Base-by-base conservation (phyloP, 2,797 vertebrate genomes). In the Numenius phaeopus region DNA sequence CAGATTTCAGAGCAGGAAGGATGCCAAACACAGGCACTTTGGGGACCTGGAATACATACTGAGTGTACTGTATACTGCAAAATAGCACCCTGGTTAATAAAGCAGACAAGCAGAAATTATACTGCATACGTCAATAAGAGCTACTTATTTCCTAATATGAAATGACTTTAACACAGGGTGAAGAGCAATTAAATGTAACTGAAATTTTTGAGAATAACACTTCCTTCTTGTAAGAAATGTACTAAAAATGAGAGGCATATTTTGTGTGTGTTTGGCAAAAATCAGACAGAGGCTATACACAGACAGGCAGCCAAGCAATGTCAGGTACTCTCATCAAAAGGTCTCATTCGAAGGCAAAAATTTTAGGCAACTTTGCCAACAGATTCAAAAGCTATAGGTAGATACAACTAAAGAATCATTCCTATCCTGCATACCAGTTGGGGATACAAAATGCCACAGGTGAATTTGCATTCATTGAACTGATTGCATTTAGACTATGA, bases 1-100 rank as follows among this genome's bases (percentile, higher is more conserved):
- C 40, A 52, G 86, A 73, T 71, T 90, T 92, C 84, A 71, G 67
- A 87, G 71, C 87, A 87, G 80, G 87, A 90, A 71, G 78, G 29
- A 76, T 0, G 62, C 89, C 90, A 94, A 91, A 89, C 39, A 49
- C 82, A 90, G 77, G 32, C 1, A 5, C 57, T 79, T 73, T 49
- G 10, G 84, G 78, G 87, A n/a, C 61, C 79, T 90, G 87, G 87
- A 85, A 71, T 65, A 65, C 81, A 58, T 27, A 46, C 52, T 78
- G 59, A 2, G 3, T 77, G 55, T 37, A 14, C 78, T 69, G 58
- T 62, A 10, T 26, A 8, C 26, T 64, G 76, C 76, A 85, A 91
- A 97, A 87, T 64, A 75, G 49, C 76, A 83, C 46, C 39, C 77
- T 40, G 67, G 37, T 69, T 71, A 52, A 77, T 19, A 87, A 66